phyloP scores from a whole-genome alignment of 1,140 invertebrate species.

The Drosophila simulans region DNA sequence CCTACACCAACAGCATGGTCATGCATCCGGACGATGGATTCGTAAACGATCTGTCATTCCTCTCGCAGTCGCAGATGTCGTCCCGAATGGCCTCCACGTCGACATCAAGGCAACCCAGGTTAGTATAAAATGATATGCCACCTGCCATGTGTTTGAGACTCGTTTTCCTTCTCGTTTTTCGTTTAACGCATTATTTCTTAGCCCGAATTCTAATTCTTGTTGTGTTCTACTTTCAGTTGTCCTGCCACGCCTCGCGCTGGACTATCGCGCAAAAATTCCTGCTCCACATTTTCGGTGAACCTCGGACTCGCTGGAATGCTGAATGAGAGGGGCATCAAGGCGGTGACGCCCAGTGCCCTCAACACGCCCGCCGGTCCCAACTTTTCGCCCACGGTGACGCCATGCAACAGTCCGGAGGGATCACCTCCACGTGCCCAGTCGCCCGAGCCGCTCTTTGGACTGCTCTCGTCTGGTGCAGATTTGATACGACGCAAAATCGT shows the following conservation, averaged over 20 bases:
- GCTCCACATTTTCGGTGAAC: constrained; percentile 92
- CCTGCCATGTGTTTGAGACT: too few species aligned
- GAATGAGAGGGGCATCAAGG: constrained; percentile 92
- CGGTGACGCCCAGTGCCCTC: constrained; percentile 88
- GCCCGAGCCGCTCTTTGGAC: constrained; percentile 87
- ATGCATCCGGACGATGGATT: constrained; percentile 93
- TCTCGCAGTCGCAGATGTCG: constrained; percentile 84
- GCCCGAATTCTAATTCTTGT: not conserved
- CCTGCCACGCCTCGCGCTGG: constrained; percentile 86
- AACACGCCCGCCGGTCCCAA: constrained; percentile 89
- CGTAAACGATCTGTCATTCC: constrained; percentile 82
- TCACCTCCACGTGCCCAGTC: constrained; percentile 87
- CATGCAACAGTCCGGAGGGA: constrained; percentile 91
- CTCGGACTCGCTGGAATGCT: constrained; percentile 92
- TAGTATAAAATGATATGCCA: not conserved
- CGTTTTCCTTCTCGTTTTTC: too few species aligned
- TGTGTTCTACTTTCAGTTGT: constrained; percentile 61
- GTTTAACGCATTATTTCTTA: too few species aligned
- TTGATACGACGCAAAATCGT: constrained; percentile 89
- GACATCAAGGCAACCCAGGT: constrained; percentile 83
- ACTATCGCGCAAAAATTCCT: constrained; percentile 89
- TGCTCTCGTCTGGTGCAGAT: constrained; percentile 90
- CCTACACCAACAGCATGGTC: constrained; percentile 95
- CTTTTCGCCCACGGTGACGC: constrained; percentile 92
- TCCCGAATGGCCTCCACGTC: constrained; percentile 81